phyloP scores from a whole-genome alignment of 1,140 invertebrate species.

The Teleopsis dalmanni region DNA sequence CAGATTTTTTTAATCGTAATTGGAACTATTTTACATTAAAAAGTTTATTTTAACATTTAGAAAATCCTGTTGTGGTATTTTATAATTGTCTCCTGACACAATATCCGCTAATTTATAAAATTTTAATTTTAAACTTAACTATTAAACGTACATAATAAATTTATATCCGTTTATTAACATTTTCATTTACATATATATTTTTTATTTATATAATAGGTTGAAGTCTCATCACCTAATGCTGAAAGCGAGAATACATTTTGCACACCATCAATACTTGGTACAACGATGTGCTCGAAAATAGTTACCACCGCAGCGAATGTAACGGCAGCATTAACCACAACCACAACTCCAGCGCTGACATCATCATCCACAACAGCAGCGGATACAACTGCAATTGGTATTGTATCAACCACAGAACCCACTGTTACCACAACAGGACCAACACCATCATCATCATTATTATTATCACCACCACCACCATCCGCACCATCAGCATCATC shows the following conservation, averaged over 20 bases:
- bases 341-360: slow-evolving; percentile 21
- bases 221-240: slow-evolving; percentile 54
- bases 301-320: slow-evolving; percentile 35
- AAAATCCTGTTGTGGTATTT: too few relatives aligned
- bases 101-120: too few relatives aligned
- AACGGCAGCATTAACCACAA: slow-evolving; percentile 29
- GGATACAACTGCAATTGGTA: not conserved
- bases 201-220: slow-evolving; percentile 24
- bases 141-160: not conserved
- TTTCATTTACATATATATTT: not conserved
- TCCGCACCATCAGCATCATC: slow-evolving; percentile 7
- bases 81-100: too few relatives aligned
- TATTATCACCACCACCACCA: too few relatives aligned
- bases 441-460: not conserved
- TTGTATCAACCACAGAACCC: slow-evolving; percentile 8
- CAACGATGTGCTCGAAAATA: slow-evolving; percentile 43
- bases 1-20: too few relatives aligned
- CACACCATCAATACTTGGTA: slow-evolving; percentile 41
- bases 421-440: not conserved
- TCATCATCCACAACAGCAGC: slow-evolving; percentile 12
- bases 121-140: too few relatives aligned
- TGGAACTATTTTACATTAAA: too few relatives aligned
- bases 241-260: slow-evolving; percentile 49
- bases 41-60: too few relatives aligned
- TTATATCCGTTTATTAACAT: not conserved